Evolutionary conservation across 1,140 invertebrate species (phyloP), one percentile per base, ranked within the genome.

Genomic region (Nephotettix cincticeps): DNA sequence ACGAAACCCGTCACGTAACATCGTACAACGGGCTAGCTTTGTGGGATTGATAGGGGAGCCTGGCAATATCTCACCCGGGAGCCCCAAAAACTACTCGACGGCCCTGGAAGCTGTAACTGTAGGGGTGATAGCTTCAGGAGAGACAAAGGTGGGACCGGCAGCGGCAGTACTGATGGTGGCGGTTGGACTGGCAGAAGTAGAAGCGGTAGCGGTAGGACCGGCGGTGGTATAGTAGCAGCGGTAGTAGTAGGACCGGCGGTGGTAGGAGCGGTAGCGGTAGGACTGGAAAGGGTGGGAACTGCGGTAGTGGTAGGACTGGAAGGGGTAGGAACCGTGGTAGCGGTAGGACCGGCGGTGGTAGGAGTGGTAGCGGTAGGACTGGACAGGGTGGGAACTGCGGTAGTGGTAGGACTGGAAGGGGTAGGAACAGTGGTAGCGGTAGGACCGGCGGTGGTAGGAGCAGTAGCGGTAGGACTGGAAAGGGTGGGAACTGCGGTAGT

Each of bases 381-480:
- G 29, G 63, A 40, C 6, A 27, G 45, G 21, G 63, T 66, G 29
- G 63, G 45, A 27, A 27, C 13, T 9, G 63, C 29, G 13, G 63
- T 66, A 27, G 63, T 66, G 13, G 63, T 58, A 58, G 54, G 6
- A 58, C 6, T 58, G 19, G 54, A 9, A 58, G 54, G 6, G 19
- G 54, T 58, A 58, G 54, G 6, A 58, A 19, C 19, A 58, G 54
- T 58, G 19, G 54, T 58, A 58, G 54, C 19, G 19, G 54, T 58
- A 58, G 54, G 6, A 58, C 6, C 19, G 19, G 54, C 19, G 19
- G 54, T 58, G 19, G 54, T 58, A 58, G 54, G 6, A 58, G 54
- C 19, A 58, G 54, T 58, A 58, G 54, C 19, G 19, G 54, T 58
- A 58, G 54, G 6, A 58, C 6, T 58, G 19, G 54, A 9, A 58